Evolutionary conservation across 1,140 invertebrate genomes (phyloP).

Genomic region (Ceratosolen fusciceps): DNA sequence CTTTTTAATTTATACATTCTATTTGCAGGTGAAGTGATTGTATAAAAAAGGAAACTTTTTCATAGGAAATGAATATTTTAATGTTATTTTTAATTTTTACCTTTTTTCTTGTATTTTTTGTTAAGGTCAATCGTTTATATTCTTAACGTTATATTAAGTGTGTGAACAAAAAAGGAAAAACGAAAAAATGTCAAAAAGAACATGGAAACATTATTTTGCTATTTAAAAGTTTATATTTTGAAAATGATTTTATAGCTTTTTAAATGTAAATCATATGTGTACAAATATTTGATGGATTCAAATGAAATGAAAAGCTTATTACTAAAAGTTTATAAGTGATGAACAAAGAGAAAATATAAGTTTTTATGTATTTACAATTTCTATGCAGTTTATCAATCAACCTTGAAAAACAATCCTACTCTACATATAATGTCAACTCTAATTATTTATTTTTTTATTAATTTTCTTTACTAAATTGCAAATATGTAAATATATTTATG

Average conservation of each 20-base stretch:
- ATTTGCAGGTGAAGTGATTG: background rate
- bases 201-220: background rate
- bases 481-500: no score
- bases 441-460: background rate
- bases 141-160: conserved; percentile 1
- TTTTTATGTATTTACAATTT: conserved; percentile 40
- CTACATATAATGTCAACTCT: background rate
- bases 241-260: conserved; percentile 40
- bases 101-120: conserved; percentile 16
- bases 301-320: conserved; percentile 15
- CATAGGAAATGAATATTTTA: background rate
- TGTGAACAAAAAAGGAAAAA: conserved; percentile 22
- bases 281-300: conserved; percentile 30
- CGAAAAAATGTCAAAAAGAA: no score
- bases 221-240: conserved; percentile 44
- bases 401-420: conserved; percentile 2
- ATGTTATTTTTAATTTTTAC: background rate
- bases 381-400: conserved; percentile 9
- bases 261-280: conserved; percentile 28
- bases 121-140: conserved; percentile 1
- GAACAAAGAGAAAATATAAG: conserved; percentile 30
- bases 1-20: conserved; percentile 40
- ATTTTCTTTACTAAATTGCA: background rate
- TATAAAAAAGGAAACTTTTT: conserved; percentile 7
- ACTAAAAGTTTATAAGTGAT: conserved; percentile 1